A percentile compares a stretch with the other conserved stretches of the same genome.
phyloP scores from a whole-genome alignment of 2,113 vertebrate genomes.

The Brienomyrus brachyistius region DNA sequence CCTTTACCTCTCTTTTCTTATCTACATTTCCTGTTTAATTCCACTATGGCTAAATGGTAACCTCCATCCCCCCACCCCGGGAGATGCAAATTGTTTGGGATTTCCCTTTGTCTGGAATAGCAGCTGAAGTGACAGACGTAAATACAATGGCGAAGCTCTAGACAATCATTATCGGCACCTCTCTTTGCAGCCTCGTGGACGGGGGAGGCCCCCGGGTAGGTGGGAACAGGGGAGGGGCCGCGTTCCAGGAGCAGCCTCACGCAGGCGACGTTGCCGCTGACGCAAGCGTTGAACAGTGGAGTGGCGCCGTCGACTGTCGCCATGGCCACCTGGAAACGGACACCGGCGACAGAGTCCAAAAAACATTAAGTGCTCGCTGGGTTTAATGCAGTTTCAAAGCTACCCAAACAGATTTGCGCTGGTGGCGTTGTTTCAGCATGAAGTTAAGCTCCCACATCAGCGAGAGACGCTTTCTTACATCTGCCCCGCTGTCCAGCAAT shows the following conservation, averaged over 20 bases:
- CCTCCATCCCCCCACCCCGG: not conserved
- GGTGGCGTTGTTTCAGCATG: not conserved
- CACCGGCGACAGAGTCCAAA: not conserved
- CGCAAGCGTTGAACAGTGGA: slow-evolving; percentile 79
- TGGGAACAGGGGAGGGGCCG: slow-evolving; percentile 50
- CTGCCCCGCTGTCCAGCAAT: slow-evolving; percentile 73
- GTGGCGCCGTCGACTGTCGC: slow-evolving; percentile 73
- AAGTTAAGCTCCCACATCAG: too few species aligned
- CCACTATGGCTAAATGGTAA: not conserved
- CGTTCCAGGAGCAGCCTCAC: slow-evolving; percentile 70
- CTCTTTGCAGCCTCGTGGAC: slow-evolving; percentile 74
- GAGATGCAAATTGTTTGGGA: not conserved
- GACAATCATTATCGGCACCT: slow-evolving; percentile 52
- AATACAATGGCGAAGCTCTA: not conserved
- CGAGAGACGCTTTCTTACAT: slow-evolving; percentile 55
- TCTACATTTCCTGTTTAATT: not conserved
- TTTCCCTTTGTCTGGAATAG: not conserved
- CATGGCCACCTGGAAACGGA: slow-evolving; percentile 59
- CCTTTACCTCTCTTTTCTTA: not conserved
- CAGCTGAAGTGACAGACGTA: not conserved
- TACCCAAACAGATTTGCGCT: too few species aligned
- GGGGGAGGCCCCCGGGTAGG: slow-evolving; percentile 63
- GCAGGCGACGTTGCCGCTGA: slow-evolving; percentile 71
- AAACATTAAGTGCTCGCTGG: not conserved
- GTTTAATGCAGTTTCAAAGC: not conserved